Base-by-base conservation (phyloP, 2,113 vertebrate genomes). In the Panthera tigris region DNA sequence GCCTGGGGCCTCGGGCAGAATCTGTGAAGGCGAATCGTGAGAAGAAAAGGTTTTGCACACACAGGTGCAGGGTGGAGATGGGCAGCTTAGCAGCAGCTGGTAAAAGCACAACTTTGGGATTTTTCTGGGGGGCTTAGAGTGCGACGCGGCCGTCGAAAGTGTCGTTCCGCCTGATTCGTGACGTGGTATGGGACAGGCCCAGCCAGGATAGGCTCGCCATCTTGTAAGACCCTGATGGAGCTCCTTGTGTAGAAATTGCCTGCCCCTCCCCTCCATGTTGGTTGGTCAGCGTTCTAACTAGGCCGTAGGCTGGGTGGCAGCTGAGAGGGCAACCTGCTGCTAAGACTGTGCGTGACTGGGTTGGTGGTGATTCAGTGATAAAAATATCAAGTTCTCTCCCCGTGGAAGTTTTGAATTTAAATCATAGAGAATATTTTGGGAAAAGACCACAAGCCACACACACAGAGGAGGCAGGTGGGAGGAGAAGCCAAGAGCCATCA, bases 331-430 rank as follows among this genome's bases (percentile, higher is more conserved):
- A 8, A 23, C 15, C 63, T 61, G 63, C 16, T 52, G 16, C 33
- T 66, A 29, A 68, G 73, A 57, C 41, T 29, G 45, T 39, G 13
- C 29, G 23, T 23, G 31, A 48, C 3, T 9, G 7, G 4, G 15
- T 33, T 33, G 73, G 31, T 31, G 66, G 48, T 9, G 93, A 82
- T 71, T 13, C 94, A 79, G 25, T 39, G 41, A 71, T 39, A 36
- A 71, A 95, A 69, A 78, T 18, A 55, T 27, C 36, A 74, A 57
- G 50, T 74, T 86, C 55, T 87, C 41, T 52, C 55, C 39, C 36
- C n/a, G 25, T 66, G 83, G 39, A 90, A 11, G 18, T 91, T 81
- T 52, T 41, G 23, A 83, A 91, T 92, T 86, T 76, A 83, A 97
- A 41, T 83, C 55, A 29, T 19, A 41, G 83, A 65, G 45, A 79